A percentile compares a stretch with the other conserved stretches of the same genome.
These are phyloP conservation scores for Corythornis vintsioides DNA, from an alignment of 2,113 vertebrate genomes.

Conservation along the genomic window DNA sequence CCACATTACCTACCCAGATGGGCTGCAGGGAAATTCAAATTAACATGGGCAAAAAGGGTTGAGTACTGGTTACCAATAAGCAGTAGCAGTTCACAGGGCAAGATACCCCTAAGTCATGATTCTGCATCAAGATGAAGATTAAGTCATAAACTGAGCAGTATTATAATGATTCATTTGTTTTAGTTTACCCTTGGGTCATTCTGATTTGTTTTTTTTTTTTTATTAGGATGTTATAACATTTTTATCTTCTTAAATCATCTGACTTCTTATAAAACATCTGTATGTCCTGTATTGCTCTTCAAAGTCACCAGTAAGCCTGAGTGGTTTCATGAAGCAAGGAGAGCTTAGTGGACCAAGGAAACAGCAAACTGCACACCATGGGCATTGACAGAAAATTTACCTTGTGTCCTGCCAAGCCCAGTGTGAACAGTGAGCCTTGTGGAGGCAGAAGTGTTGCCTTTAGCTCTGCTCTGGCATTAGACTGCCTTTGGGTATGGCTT, in stretches of 20 bases:
- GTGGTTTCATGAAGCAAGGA: not conserved
- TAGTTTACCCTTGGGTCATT: not conserved
- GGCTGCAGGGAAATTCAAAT: not conserved
- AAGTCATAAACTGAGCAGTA: not conserved
- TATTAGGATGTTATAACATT: not conserved
- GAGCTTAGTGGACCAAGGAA: not conserved
- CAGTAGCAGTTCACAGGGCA: not conserved
- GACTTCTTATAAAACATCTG: not conserved
- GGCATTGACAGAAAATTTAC: not conserved
- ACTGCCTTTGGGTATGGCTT: not conserved
- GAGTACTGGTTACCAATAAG: not conserved
- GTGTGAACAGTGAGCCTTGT: not conserved
- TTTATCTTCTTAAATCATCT: not conserved
- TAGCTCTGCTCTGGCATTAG: not conserved
- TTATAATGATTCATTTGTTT: not conserved
- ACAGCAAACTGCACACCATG: accelerated
- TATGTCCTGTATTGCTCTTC: not conserved
- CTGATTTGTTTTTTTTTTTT: not conserved
- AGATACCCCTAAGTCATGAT: not conserved
- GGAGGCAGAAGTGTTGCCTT: not conserved
- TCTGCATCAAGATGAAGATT: not conserved
- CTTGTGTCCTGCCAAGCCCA: accelerated
- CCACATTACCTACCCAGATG: accelerated
- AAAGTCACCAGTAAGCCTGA: not conserved
- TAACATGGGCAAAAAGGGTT: not conserved